phyloP scores from a whole-genome alignment of 2,888 invertebrate genomes.

The Dioctria rufipes region DNA sequence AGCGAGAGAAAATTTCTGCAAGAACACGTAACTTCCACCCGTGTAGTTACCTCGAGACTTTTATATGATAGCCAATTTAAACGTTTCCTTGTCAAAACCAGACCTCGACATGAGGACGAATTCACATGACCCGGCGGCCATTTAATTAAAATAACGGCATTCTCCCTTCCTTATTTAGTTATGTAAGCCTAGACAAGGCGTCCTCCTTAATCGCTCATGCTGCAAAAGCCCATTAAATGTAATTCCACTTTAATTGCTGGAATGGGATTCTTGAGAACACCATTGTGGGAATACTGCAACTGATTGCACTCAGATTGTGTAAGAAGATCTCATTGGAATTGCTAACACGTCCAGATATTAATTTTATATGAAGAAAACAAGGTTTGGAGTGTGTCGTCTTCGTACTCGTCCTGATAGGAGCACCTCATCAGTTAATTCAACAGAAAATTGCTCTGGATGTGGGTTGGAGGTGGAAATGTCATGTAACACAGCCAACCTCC shows the following conservation, averaged over 20 bases:
- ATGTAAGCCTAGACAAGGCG: constrained; percentile 22
- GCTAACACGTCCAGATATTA: constrained; percentile 42
- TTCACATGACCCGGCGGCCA: constrained; percentile 22
- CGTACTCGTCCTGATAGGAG: not conserved
- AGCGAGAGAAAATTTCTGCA: not conserved
- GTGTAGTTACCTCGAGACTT: not conserved
- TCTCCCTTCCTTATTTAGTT: not conserved
- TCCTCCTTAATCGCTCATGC: not conserved
- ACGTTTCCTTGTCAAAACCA: constrained; percentile 17
- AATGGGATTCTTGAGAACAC: not conserved
- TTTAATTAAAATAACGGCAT: constrained; percentile 29
- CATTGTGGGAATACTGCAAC: not conserved
- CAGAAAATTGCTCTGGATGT: not conserved
- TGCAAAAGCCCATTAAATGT: constrained; percentile 20
- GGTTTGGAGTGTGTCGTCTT: constrained; percentile 5
- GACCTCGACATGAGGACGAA: not conserved
- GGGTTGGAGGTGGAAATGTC: no score
- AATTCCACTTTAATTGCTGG: constrained; percentile 34
- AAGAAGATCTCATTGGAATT: constrained; percentile 37
- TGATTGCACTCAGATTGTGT: constrained; percentile 26
- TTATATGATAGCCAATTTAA: not conserved
- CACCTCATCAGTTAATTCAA: not conserved
- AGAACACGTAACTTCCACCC: not conserved
- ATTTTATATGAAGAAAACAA: constrained; percentile 39
- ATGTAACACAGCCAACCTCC: no score